Evolutionary conservation across 2,888 invertebrate species (phyloP), one percentile per base, ranked within the genome.

Genomic region (Bimastos eiseni): DNA sequence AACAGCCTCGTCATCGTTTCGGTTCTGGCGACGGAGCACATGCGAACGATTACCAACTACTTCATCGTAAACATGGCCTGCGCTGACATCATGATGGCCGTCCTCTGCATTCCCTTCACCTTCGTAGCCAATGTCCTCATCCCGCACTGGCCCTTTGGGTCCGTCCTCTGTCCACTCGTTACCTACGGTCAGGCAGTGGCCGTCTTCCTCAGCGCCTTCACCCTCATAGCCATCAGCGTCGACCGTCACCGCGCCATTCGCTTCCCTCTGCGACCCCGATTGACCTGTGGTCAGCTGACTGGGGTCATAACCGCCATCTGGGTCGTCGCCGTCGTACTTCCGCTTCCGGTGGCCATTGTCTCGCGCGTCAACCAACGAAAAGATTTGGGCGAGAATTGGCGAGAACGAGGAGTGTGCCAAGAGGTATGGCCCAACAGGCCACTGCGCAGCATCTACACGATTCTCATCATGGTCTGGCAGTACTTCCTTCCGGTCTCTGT

Each of bases 171-270:
- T 94, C 97, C 97, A 92, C 95, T 97, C 70, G 97, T 98, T 93
- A 97, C 97, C 95, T 98, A 97, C 95, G 96, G 97, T 0, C 97
- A 97, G 95, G 95, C 94, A 0, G 94, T 94, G 24, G 93, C 95
- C 0, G 95, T 95, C n/a, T 95, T 95, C 91, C 97, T 98, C 91
- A 97, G 97, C 94, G 97, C 98, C 4, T 98, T 98, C 94, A 98
- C 98, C 0, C 95, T 98, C 93, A 97, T 98, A 49, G 98, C 98
- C 83, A 98, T 98, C 94, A 98, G 98, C 93, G 96, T 98, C 90
- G 98, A 98, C 95, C 96, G 98, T 33, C 98, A 97, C 94, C 97
- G 97, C 95, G 98, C 97, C 90, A 98, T 98, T 91, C 97, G 98
- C 96, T 97, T 97, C 96, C 98, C 98, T 0, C 95, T 98, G 90